Evolutionary conservation across 2,113 vertebrate genomes (phyloP).

Genomic region (Oenanthe oenanthe): DNA sequence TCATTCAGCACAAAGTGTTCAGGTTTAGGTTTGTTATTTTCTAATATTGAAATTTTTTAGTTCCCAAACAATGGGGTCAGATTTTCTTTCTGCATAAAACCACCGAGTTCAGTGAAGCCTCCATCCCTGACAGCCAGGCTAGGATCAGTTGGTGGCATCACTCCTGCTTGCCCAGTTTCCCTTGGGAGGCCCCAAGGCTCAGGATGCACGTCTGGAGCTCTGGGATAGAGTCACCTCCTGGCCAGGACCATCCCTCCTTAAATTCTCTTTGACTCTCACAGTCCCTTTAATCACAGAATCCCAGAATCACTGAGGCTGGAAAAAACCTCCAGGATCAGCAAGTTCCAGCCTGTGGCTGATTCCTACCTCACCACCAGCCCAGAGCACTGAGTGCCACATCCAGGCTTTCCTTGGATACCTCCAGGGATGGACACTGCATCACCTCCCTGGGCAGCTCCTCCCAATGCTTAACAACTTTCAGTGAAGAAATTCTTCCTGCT

Average conservation of each 20-base stretch:
- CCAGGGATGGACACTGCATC: background rate
- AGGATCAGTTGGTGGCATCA: too few species aligned
- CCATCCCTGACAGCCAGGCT: too few species aligned
- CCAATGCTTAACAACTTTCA: background rate
- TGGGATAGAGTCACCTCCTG: background rate
- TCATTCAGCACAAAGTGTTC: too few species aligned
- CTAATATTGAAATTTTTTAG: too few species aligned
- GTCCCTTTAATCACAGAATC: background rate
- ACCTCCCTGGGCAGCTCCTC: background rate
- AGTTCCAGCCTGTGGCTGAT: background rate
- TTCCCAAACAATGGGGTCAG: too few species aligned
- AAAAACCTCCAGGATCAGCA: background rate
- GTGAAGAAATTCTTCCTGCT: background rate
- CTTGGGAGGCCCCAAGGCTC: background rate
- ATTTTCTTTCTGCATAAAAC: too few species aligned
- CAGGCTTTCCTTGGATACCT: background rate
- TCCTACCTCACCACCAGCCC: background rate
- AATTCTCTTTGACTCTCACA: background rate
- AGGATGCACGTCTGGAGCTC: background rate
- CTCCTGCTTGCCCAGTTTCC: background rate
- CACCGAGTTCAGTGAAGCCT: too few species aligned
- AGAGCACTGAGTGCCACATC: background rate
- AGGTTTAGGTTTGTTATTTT: too few species aligned
- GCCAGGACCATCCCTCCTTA: background rate
- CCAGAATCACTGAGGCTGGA: background rate